These are phyloP conservation scores for Ciconia boyciana DNA, from an alignment of 2,113 vertebrate genomes.

Conservation along the genomic window DNA sequence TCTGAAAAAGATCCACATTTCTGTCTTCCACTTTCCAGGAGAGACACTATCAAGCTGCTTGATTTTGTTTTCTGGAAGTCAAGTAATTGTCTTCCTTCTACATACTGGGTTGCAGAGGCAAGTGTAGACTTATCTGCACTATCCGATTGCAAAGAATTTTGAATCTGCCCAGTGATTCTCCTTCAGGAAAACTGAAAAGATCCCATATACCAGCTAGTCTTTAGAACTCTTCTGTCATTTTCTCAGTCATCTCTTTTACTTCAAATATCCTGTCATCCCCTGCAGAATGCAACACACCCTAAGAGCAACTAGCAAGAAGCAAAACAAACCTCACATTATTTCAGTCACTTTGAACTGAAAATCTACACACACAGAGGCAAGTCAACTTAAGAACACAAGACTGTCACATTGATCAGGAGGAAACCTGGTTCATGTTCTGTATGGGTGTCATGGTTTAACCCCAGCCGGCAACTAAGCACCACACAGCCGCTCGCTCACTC, in stretches of 20 bases:
- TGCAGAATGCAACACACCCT: neutral
- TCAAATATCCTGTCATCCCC: neutral
- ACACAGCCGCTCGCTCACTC: too few relatives aligned
- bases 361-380: neutral
- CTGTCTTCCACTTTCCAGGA: neutral
- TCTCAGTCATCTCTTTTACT: neutral
- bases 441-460: too few relatives aligned
- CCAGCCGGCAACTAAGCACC: too few relatives aligned
- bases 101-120: neutral
- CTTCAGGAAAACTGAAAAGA: neutral
- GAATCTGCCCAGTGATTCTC: neutral
- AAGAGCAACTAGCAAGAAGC: neutral
- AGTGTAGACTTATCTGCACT: neutral
- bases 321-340: neutral
- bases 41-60: neutral
- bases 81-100: neutral
- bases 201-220: neutral
- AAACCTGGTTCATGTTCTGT: neutral
- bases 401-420: neutral
- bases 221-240: neutral
- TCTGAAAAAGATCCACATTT: neutral
- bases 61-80: neutral
- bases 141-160: neutral
- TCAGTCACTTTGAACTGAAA: neutral
- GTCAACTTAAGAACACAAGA: neutral